Conservation (phyloP, 2,888 invertebrate species). For the Automeris io region DNA sequence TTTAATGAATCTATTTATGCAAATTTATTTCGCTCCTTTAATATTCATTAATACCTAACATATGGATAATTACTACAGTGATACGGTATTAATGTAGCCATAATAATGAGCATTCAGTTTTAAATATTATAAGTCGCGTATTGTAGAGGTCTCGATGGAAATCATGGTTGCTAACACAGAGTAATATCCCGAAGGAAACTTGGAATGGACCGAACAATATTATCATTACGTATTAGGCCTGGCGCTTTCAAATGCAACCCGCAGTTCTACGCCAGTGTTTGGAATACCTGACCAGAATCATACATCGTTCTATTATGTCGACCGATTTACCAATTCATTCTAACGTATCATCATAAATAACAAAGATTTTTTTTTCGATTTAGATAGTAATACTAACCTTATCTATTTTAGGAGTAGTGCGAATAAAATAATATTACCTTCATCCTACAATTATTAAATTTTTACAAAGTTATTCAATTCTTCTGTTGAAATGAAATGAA, state of each 20-base stretch:
- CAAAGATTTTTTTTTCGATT: slow-evolving; percentile 1
- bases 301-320: not conserved
- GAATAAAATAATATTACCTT: too few species aligned
- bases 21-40: too few species aligned
- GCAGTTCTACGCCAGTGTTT: slow-evolving; percentile 5
- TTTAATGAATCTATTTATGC: too few species aligned
- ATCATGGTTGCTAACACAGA: slow-evolving; percentile 6
- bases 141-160: not conserved
- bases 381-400: too few species aligned
- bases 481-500: too few species aligned
- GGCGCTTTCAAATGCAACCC: slow-evolving; percentile 11
- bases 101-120: too few species aligned
- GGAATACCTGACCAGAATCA: slow-evolving; percentile 8
- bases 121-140: not conserved
- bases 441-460: too few species aligned
- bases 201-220: slow-evolving; percentile 20
- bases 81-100: too few species aligned
- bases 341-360: not conserved
- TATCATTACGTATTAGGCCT: slow-evolving; percentile 18
- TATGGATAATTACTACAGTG: too few species aligned
- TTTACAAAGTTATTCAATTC: too few species aligned
- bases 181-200: slow-evolving; percentile 2
- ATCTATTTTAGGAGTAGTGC: too few species aligned
- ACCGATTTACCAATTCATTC: not conserved
- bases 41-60: too few species aligned